Base-by-base conservation (phyloP, 2,888 invertebrate species). In the Augiades crinisus region DNA sequence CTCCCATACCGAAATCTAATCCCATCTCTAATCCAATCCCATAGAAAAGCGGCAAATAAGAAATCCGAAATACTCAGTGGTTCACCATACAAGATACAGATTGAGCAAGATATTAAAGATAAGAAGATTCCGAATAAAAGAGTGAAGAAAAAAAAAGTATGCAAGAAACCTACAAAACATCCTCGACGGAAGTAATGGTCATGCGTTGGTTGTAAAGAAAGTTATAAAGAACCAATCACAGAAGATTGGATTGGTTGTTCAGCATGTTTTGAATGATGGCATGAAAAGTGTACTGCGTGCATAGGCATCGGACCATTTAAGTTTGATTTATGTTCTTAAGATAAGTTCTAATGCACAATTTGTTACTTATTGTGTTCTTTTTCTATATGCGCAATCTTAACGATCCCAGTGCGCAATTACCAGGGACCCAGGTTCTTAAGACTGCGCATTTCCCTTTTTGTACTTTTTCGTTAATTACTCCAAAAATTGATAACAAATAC, bases 201-300 rank as follows among this genome's bases (percentile, higher is more conserved):
- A 5, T 24, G 24, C 24, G 24, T 7, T 24, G 8, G 24, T 7
- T 24, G 24, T 24, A 7, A 34, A 12, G 41, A 50, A 43, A 50
- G 22, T 33, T 50, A 41, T 14, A 41, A 43, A 14, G 49, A 41
- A n/a, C 49, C 49, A n/a, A 50, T 50, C n/a, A 50, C 40, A 4
- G 49, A 50, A 30, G 36, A 50, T 22, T 50, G 49, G 49, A 50
- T 50, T 19, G 41, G 33, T 12, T 50, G 49, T 41, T 41, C 41
- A 6, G 34, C 22, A 7, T 50, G 49, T 17, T n/a, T 10, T 21
- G 34, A 50, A 40, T 49, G 49, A 41, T 50, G 49, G 24, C 24
- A 24, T n/a, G 24, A 24, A 24, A 24, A 24, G 8, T 24, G 24
- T 3, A 24, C 24, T 8, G 7, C 24, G 8, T 24, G n/a, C n/a